Evolutionary conservation across 2,113 vertebrate genomes (phyloP), one percentile per base, ranked within the genome.

Genomic region (Struthio camelus): DNA sequence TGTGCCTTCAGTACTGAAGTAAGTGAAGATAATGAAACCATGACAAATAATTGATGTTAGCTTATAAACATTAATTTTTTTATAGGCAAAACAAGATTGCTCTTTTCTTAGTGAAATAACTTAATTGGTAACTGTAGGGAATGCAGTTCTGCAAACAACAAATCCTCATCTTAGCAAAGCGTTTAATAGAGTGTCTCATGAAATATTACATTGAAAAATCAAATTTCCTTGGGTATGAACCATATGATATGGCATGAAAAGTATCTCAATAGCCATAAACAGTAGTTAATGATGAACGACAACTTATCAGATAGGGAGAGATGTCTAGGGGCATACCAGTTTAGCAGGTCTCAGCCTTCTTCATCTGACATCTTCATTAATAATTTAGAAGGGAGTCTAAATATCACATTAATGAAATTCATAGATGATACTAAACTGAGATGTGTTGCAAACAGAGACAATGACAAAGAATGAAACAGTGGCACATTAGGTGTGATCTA

Each of bases 241-340:
- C 65, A 0, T 93, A 81, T 94, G 92, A 97, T 95, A 80, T 1
- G 84, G 96, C 94, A 95, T 97, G 95, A 96, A 97, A 94, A 94
- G 64, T 65, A 93, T 62, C 75, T 97, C 92, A 94, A 96, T 94
- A 93, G 72, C 94, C 96, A 95, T 97, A 96, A 97, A 95, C 61
- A 96, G 82, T 58, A 94, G 80, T 81, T 97, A 97, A 97, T 97
- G 88, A 96, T 94, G 85, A 97, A 93, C 19, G 89, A 93, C 96
- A 96, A 92, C 44, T 94, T 91, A 97, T 95, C 85, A 94, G 69
- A 95, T 94, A 80, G 28, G 25, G 28, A 78, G 61, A 83, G 44
- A 77, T 91, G 51, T 94, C 89, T 90, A 48, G 51, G 18, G 71
- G 44, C 69, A 89, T 81, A 89, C 24, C 66, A 78, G 34, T 40